Percentiles rank a stretch among this genome's conserved stretches.
Evolutionary conservation across 2,113 vertebrate genomes (phyloP).

Genomic region (Siniperca knerii): DNA sequence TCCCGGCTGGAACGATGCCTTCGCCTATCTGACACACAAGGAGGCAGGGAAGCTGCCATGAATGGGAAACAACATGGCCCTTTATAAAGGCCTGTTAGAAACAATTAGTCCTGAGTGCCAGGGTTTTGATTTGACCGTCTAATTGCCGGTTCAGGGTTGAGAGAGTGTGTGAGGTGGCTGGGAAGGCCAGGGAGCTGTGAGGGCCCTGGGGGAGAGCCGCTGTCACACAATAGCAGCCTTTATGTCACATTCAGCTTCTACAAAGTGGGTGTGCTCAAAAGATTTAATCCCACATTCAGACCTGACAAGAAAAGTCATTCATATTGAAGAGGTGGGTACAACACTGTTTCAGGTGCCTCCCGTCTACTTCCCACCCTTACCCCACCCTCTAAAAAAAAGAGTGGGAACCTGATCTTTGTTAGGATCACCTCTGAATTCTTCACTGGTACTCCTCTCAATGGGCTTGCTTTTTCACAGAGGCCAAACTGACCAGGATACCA

Average conservation of each 20-base stretch:
- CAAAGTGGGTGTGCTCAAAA: slow-evolving; percentile 82
- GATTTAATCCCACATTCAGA: slow-evolving; percentile 84
- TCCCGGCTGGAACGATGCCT: slow-evolving; percentile 74
- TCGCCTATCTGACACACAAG: slow-evolving; percentile 78
- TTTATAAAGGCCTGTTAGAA: slow-evolving; percentile 80
- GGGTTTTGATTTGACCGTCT: slow-evolving; percentile 77
- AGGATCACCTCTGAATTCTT: slow-evolving; percentile 58
- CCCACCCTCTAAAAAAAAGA: slow-evolving; percentile 19
- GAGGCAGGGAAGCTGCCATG: slow-evolving; percentile 68
- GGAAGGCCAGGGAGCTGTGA: slow-evolving; percentile 49
- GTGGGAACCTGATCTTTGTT: not conserved
- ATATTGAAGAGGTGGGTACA: slow-evolving; percentile 79
- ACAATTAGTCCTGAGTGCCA: slow-evolving; percentile 78
- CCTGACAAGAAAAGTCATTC: slow-evolving; percentile 80
- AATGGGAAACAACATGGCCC: slow-evolving; percentile 78
- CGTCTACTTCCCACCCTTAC: slow-evolving; percentile 26
- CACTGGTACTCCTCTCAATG: slow-evolving; percentile 31
- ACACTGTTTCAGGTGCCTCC: slow-evolving; percentile 79
- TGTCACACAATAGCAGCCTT: slow-evolving; percentile 81
- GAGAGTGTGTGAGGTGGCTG: slow-evolving; percentile 71
- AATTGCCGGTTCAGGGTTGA: slow-evolving; percentile 74
- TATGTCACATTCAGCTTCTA: slow-evolving; percentile 82
- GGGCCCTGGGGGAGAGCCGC: slow-evolving; percentile 58
- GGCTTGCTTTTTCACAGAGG: slow-evolving; percentile 42
- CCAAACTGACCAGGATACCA: slow-evolving; percentile 52